Percentiles rank a stretch among this genome's conserved stretches.
These are phyloP conservation scores for Bombus superbus DNA, from an alignment of 1,140 invertebrate genomes.

Conservation along the genomic window DNA sequence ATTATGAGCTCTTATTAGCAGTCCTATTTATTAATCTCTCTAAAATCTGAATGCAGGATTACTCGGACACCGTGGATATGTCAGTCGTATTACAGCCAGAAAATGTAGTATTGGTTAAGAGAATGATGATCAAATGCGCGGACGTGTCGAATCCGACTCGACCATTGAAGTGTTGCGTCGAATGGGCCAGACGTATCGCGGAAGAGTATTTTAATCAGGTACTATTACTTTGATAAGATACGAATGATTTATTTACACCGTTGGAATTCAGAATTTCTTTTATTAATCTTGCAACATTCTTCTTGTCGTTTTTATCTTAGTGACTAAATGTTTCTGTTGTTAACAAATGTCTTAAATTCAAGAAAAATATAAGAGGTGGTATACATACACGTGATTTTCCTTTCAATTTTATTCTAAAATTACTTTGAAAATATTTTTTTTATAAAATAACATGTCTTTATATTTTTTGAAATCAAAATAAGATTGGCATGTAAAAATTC, in stretches of 20 bases:
- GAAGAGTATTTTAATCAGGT: constrained; percentile 97
- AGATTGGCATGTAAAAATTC: not conserved
- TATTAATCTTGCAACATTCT: not conserved
- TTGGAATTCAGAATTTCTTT: not conserved
- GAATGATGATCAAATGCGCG: constrained; percentile 99
- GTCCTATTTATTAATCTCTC: constrained; percentile 2
- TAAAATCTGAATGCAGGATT: constrained; percentile 63
- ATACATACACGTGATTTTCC: no score
- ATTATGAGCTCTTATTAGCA: not conserved
- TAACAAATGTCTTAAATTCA: not conserved
- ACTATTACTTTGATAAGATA: not conserved
- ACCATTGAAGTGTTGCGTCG: constrained; percentile 91
- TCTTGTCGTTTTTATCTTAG: not conserved
- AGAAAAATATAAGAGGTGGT: not conserved
- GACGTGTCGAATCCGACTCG: constrained; percentile 97
- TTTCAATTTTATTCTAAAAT: no score
- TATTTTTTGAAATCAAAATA: not conserved
- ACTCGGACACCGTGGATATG: constrained; percentile 80
- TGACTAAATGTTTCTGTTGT: not conserved
- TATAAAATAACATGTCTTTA: no score
- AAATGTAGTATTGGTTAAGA: constrained; percentile 92
- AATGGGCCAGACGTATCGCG: constrained; percentile 94
- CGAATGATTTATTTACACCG: not conserved
- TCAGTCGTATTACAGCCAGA: constrained; percentile 86
- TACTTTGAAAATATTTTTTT: no score